These are phyloP conservation scores for Cromileptes altivelis DNA, from an alignment of 2,113 vertebrate genomes.

Conservation along the genomic window DNA sequence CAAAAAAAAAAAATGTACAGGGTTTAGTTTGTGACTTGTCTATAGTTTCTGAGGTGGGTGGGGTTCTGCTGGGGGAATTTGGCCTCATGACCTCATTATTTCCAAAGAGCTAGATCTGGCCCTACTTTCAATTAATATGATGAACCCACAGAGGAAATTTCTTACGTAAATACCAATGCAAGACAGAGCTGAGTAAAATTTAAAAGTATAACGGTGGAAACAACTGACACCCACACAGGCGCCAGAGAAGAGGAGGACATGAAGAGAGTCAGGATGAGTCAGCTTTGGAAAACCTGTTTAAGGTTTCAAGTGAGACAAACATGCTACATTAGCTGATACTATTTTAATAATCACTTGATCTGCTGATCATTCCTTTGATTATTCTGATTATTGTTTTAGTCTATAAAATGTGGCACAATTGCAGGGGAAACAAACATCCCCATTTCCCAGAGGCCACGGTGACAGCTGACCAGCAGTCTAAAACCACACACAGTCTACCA, in stretches of 20 bases:
- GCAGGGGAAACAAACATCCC: not conserved
- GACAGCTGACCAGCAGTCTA: not conserved
- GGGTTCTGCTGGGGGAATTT: not conserved
- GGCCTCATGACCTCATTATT: not conserved
- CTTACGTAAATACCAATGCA: slow-evolving; percentile 3
- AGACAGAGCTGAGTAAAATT: not conserved
- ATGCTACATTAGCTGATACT: not conserved
- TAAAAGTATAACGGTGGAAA: slow-evolving; percentile 8
- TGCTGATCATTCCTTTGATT: not conserved
- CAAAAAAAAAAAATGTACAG: not conserved
- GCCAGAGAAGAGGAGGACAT: not conserved
- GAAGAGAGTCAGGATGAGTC: not conserved
- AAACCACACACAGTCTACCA: not conserved
- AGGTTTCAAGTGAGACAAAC: not conserved
- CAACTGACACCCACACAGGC: slow-evolving; percentile 15
- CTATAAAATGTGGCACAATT: not conserved
- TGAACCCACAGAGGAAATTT: slow-evolving; percentile 10
- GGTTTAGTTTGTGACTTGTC: not conserved
- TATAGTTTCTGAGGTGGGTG: not conserved
- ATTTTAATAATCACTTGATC: not conserved
- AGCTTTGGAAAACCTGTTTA: not conserved
- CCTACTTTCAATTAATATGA: not conserved
- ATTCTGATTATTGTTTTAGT: not conserved
- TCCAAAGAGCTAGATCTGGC: not conserved
- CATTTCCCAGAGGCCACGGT: not conserved